These are phyloP conservation scores for Tenualosa ilisha DNA, from an alignment of 2,797 vertebrate genomes.

Conservation along the genomic window DNA sequence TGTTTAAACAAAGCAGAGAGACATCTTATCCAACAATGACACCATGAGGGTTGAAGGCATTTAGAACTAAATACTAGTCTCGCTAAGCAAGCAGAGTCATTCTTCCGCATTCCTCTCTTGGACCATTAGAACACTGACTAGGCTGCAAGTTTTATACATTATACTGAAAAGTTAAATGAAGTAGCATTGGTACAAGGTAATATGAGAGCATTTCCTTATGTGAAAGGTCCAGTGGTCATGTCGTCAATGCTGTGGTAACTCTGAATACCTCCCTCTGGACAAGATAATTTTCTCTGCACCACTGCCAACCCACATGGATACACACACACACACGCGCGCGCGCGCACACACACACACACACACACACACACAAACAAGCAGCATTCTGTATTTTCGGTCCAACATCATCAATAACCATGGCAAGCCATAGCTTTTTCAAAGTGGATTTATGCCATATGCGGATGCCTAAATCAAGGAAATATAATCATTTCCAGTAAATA, in stretches of 20 bases:
- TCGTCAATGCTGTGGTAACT: no score
- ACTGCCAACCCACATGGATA: no score
- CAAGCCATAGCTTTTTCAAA: background rate
- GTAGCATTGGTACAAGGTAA: background rate
- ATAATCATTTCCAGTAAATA: background rate
- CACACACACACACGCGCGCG: no score
- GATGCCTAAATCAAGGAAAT: background rate
- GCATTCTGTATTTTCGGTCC: no score
- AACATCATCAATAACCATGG: no score
- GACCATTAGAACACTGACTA: slow-evolving; percentile 65
- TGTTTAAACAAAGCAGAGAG: background rate
- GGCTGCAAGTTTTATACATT: slow-evolving; percentile 39
- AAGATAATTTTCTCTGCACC: no score
- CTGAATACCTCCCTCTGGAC: no score
- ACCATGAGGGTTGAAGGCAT: slow-evolving; percentile 8
- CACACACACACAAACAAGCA: no score
- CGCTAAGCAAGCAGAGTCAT: slow-evolving; percentile 27
- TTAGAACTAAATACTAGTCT: background rate
- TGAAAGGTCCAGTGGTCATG: background rate
- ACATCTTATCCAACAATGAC: background rate
- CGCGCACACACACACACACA: no score
- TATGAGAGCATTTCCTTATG: background rate
- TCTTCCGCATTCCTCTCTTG: slow-evolving; percentile 57
- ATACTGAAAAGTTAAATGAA: background rate
- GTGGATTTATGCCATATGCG: background rate